Evolutionary conservation across 2,113 vertebrate species (phyloP), one percentile per base, ranked within the genome.

Genomic region (Brachypteracias leptosomus): DNA sequence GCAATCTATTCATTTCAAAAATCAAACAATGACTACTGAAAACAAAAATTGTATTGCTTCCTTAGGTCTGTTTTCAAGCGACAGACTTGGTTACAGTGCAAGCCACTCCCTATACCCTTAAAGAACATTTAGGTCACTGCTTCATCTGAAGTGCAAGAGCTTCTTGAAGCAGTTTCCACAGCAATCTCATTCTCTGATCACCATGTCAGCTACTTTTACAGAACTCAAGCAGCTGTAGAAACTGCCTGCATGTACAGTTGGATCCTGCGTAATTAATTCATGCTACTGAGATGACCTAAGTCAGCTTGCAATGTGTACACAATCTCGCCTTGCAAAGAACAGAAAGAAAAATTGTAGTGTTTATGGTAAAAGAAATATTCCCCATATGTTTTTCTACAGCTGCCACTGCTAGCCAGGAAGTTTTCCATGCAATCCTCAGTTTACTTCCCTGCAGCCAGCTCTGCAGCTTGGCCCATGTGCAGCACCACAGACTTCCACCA

Each of bases 91-190:
- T 87, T 91, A 76, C 31, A 31, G 54, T 28, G 79, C 58, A 79
- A 63, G 40, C n/a, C n/a, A 4, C 62, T 91, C 91, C 71, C 28
- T 62, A 58, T 68, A 72, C 71, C 38, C 40, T 91, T 82, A 38
- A 57, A 82, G 40, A 82, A 5, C 66, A 62, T 68, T 94, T 91
- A 89, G 84, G 74, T 93, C 91, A 93, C 87, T 91, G 81, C 91
- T 26, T 88, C 31, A 38, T 40, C 38, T 67, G 55, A 93, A 92
- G 55, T 55, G 5, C 46, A 70, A 91, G 77, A 92, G 52, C 19
- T 75, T 84, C 85, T 82, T 79, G 71, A 87, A 84, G 35, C 31
- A 77, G 33, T 84, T 93, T 92, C 47, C 52, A 71, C 59, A 73
- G 51, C 77, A 93, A 70, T 85, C 71, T 82, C 11, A 3, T 89